Percentiles rank a stretch among this genome's conserved stretches.
These are phyloP conservation scores for Drosophila equinoxialis DNA, from an alignment of 1,140 invertebrate genomes.

Conservation along the genomic window DNA sequence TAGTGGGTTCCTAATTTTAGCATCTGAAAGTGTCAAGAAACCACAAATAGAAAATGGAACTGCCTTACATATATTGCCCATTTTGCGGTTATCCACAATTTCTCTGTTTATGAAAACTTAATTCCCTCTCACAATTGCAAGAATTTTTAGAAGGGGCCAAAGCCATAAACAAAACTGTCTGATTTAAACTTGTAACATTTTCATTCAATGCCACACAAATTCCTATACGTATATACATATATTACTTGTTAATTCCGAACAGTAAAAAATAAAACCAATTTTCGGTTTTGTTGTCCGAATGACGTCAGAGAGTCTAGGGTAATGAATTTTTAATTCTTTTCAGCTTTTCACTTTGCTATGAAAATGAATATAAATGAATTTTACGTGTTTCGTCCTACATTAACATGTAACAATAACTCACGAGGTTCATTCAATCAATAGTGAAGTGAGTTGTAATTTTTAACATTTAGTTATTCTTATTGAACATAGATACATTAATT, in stretches of 20 bases:
- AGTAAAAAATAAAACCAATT: background rate
- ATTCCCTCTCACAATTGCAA: background rate
- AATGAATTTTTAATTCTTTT: conserved; percentile 1
- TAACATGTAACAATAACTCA: background rate
- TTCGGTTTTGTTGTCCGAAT: background rate
- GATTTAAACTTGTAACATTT: background rate
- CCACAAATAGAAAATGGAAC: background rate
- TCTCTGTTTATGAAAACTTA: background rate
- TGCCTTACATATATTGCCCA: background rate
- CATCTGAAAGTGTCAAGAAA: background rate
- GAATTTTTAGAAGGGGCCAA: background rate
- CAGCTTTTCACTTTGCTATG: background rate
- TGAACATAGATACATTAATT: no score
- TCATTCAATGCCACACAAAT: background rate
- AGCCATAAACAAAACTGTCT: background rate
- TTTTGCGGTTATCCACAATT: background rate
- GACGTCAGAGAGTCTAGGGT: background rate
- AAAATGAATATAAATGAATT: background rate
- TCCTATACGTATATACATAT: no score
- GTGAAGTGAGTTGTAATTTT: no score
- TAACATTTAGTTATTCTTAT: no score
- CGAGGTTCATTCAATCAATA: background rate
- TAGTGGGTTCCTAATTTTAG: conserved; percentile 5
- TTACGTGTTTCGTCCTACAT: background rate
- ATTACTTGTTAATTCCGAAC: background rate